phyloP scores from a whole-genome alignment of 2,113 vertebrate genomes.

The Chamaetylas fuelleborni region DNA sequence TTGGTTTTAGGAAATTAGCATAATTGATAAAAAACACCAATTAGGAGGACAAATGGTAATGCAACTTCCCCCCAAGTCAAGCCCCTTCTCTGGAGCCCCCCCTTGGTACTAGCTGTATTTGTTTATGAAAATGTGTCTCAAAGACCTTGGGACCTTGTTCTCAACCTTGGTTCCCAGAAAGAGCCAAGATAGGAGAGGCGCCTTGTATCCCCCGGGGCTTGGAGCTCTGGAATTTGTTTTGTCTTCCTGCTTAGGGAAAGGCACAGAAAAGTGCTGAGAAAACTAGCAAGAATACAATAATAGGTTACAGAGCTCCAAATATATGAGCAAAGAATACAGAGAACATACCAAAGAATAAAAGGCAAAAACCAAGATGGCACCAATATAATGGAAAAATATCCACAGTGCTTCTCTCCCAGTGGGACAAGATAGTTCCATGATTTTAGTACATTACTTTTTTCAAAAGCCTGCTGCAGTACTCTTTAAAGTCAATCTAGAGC shows the following conservation, averaged over 20 bases:
- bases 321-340: accelerated
- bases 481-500: not conserved
- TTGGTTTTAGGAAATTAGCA: not conserved
- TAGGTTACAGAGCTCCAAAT: not conserved
- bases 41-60: not conserved
- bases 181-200: not conserved
- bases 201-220: not conserved
- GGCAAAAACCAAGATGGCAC: not conserved
- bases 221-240: not conserved
- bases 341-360: not conserved
- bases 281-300: not conserved
- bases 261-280: not conserved
- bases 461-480: not conserved
- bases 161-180: not conserved
- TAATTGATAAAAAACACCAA: not conserved
- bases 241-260: not conserved
- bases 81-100: not conserved
- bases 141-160: not conserved
- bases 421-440: not conserved
- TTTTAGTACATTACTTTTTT: not conserved
- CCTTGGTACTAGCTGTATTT: not conserved
- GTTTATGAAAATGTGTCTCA: not conserved
- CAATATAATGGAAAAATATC: not conserved
- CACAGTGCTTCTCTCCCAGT: not conserved
- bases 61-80: not conserved